Conservation (phyloP, 2,888 invertebrate species). For the Noctua janthe region DNA sequence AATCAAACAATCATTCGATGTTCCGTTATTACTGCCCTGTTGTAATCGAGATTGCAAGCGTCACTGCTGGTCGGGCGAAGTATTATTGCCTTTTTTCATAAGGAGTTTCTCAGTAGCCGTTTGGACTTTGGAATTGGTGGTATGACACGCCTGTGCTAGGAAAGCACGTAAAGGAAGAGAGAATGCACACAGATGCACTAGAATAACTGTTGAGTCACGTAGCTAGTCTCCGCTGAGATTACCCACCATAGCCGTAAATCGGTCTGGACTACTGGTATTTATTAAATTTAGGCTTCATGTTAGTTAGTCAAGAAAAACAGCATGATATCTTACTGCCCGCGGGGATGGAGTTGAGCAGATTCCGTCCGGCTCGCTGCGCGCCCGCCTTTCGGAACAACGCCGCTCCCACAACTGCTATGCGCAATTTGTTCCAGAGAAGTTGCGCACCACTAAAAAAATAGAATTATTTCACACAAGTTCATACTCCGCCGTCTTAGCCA, state of each 20-base stretch:
- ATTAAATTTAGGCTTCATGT: not conserved
- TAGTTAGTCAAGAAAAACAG: not conserved
- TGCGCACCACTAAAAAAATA: slow-evolving; percentile 92
- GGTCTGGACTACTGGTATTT: not conserved
- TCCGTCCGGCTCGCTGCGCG: slow-evolving; percentile 83
- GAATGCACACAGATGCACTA: not conserved
- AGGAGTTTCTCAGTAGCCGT: not conserved
- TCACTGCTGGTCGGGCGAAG: not conserved
- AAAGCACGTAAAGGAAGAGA: not conserved
- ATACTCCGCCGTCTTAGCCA: not conserved
- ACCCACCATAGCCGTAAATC: not conserved
- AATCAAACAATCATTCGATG: not conserved
- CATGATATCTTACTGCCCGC: slow-evolving; percentile 72
- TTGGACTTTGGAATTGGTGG: not conserved
- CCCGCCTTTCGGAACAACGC: slow-evolving; percentile 96
- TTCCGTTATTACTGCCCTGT: not conserved
- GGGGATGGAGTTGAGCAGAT: slow-evolving; percentile 70
- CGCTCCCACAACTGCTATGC: slow-evolving; percentile 97
- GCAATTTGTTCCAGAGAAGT: slow-evolving; percentile 97
- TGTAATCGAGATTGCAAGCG: not conserved
- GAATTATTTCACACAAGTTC: not conserved
- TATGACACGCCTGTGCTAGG: not conserved
- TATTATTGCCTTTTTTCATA: not conserved
- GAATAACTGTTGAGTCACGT: not conserved
- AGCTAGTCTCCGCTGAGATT: not conserved